Evolutionary conservation across 1,140 invertebrate genomes (phyloP), one percentile per base, ranked within the genome.

Genomic region (Araneus ventricosus): DNA sequence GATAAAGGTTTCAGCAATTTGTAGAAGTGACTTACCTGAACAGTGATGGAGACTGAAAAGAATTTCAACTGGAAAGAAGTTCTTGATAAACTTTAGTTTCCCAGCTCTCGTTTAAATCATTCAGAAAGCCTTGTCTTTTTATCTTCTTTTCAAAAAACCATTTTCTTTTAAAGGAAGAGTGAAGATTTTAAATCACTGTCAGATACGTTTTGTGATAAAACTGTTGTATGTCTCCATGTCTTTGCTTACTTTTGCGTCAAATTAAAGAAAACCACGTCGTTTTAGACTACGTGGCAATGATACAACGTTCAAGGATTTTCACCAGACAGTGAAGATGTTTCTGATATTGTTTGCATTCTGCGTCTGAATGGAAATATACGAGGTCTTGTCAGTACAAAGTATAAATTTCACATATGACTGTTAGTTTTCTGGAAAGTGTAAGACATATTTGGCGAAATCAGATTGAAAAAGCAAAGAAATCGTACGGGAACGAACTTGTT

Each of bases 181-280:
- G 30, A 37, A 22, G 70, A 75, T 75, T 34, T 37, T 75, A 75
- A 75, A 75, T 75, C 70, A 75, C 30, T 75, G 70, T 75, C 70
- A 75, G 10, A 34, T 20, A 17, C 14, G 34, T 75, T 75, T 22
- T 22, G 34, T 75, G 70, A 75, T 75, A 75, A 75, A 75, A 34
- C 14, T 37, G 63, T 67, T 67, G 30, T 34, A 75, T 37, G 30
- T 75, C 27, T 75, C 37, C 20, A 75, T 37, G 30, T 75, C 27
- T 75, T 75, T 17, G 14, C 70, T 75, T 34, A 75, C 27, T 34
- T 34, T 20, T 30, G 7, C 8, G 30, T 4, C 2, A 34, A 75
- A 27, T 22, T 0, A 34, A 27, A 67, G 30, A 75, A 75, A 37
- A 20, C 30, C 30, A 37, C 30, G 70, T 34, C 70, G 14, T 34